A percentile compares a stretch with the other conserved stretches of the same genome.
These are phyloP conservation scores for Acromyrmex charruanus DNA, from an alignment of 1,140 invertebrate species.

Conservation along the genomic window DNA sequence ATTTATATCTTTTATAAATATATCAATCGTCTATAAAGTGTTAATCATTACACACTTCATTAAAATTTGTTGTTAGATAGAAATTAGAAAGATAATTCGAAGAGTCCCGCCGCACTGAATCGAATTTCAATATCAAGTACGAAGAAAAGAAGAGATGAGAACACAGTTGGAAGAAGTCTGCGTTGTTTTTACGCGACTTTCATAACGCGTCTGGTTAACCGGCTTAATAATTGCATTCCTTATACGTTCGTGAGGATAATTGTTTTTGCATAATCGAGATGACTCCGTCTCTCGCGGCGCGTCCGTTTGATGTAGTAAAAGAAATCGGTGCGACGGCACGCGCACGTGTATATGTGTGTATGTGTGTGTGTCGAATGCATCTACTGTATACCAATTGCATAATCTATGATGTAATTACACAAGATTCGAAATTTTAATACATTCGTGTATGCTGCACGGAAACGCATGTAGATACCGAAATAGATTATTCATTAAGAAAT, in stretches of 20 bases:
- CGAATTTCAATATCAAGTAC: neutral
- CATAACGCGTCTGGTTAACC: conserved; percentile 66
- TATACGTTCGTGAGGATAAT: conserved; percentile 75
- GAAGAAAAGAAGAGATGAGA: conserved; percentile 35
- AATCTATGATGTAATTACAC: conserved; percentile 36
- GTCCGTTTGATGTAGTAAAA: conserved; percentile 15
- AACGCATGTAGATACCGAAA: neutral
- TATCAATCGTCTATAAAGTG: neutral
- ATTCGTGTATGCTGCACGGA: neutral
- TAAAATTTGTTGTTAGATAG: conserved; percentile 17
- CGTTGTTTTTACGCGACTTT: conserved; percentile 55
- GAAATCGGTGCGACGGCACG: conserved; percentile 16
- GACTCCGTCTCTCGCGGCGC: conserved; percentile 47
- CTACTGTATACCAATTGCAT: conserved; percentile 33
- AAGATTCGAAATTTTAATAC: conserved; percentile 46
- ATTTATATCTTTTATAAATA: neutral
- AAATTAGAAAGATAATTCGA: neutral
- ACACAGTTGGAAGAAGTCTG: neutral
- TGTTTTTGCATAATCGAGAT: conserved; percentile 77
- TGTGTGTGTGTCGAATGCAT: neutral
- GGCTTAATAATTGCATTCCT: conserved; percentile 76
- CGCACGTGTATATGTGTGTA: too few relatives aligned
- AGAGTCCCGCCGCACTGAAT: neutral
- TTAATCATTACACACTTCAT: neutral
- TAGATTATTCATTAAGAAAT: conserved; percentile 33